A percentile compares a stretch with the other conserved stretches of the same genome.
Conservation (phyloP, 2,888 invertebrate species). For the Caenorhabditis angaria region DNA sequence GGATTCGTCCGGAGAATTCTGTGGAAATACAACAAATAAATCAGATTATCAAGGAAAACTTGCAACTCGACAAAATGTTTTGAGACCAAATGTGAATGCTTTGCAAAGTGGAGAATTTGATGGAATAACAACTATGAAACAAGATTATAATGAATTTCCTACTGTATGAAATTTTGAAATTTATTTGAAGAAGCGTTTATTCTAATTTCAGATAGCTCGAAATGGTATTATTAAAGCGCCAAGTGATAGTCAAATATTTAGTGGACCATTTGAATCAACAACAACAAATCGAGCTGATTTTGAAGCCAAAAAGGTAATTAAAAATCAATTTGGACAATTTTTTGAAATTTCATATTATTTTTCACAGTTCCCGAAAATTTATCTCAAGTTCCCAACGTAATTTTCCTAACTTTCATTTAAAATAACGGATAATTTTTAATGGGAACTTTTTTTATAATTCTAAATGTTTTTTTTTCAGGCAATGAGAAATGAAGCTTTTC, state of each 20-base stretch:
- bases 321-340: too few species aligned
- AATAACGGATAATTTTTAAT: too few species aligned
- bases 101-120: constrained; percentile 50
- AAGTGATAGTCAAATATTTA: constrained; percentile 16
- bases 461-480: neutral
- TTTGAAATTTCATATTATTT: too few species aligned
- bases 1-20: constrained; percentile 25
- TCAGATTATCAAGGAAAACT: constrained; percentile 31
- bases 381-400: too few species aligned
- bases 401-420: too few species aligned
- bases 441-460: too few species aligned
- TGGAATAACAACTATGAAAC: constrained; percentile 48
- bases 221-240: constrained; percentile 1
- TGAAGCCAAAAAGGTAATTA: constrained; percentile 26
- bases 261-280: constrained; percentile 19
- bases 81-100: constrained; percentile 32
- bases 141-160: constrained; percentile 39
- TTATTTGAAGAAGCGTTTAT: neutral
- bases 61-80: constrained; percentile 21
- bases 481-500: neutral
- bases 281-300: constrained; percentile 40
- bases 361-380: too few species aligned
- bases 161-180: constrained; percentile 12
- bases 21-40: constrained; percentile 34
- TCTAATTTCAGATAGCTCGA: neutral